Evolutionary conservation across 2,113 vertebrate genomes (phyloP), one percentile per base, ranked within the genome.

Genomic region (Lichenostomus cassidix): DNA sequence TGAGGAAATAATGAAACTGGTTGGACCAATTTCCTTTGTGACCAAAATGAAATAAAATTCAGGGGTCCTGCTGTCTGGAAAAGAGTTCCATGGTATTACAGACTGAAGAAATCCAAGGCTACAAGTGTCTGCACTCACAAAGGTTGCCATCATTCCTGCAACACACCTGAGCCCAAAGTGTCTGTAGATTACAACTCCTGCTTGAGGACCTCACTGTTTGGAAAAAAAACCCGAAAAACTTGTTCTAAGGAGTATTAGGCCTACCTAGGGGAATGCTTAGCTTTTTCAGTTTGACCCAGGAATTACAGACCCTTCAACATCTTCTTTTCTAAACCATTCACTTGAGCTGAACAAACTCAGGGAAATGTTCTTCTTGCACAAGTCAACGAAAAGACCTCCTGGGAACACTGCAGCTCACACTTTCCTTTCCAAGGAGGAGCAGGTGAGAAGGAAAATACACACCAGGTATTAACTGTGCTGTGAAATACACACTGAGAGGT

Each of bases 131-230:
- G 37, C n/a, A 25, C 23, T 42, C 25, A 31, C 8, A 55, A 15
- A 41, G 9, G 29, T 12, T 74, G 33, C 23, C n/a, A 8, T 3
- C 56, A 4, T 1, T 31, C 33, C 59, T 59, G 29, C 68, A 55
- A 7, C 0, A 0, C 16, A 6, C 1, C 2, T 10, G 15, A 49
- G 55, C 12, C 2, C 7, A 3, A 12, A 31, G 14, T 3, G 5
- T 9, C 27, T 27, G 6, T 0, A 10, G 20, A 8, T 3, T 7
- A 19, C 50, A 83, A 39, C 3, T 9, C 4, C 1, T 8, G 7
- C 14, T 73, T 44, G 37, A 62, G 41, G 22, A 86, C 31, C 53
- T 62, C 37, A 11, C 18, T 9, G 11, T 12, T 5, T 44, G 22
- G 16, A 0, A 4, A 7, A 29, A 44, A 10, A 62, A 21, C 11